Percentiles rank a stretch among this genome's conserved stretches.
These are phyloP conservation scores for Aricia agestis DNA, from an alignment of 1,140 invertebrate species.

Conservation along the genomic window DNA sequence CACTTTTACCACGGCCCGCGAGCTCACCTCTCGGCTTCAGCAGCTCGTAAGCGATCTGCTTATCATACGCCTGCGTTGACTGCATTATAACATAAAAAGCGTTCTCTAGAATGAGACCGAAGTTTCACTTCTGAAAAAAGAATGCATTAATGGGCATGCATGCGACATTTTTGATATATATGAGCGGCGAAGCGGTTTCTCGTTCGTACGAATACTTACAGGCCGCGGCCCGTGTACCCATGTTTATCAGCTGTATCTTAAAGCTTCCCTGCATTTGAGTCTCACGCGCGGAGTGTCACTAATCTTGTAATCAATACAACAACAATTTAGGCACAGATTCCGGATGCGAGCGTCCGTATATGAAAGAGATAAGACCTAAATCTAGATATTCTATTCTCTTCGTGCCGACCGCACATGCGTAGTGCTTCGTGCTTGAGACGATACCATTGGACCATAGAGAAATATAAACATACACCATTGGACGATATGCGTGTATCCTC, in stretches of 20 bases:
- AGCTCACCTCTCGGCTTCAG: conserved; percentile 70
- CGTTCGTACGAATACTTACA: conserved; percentile 76
- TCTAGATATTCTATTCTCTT: conserved; percentile 69
- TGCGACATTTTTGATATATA: conserved; percentile 35
- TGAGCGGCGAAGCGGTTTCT: conserved; percentile 37
- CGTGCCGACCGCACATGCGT: no score
- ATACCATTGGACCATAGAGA: no score
- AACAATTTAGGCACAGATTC: conserved; percentile 52
- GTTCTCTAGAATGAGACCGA: conserved; percentile 62
- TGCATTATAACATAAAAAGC: conserved; percentile 72
- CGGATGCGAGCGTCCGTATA: conserved; percentile 34
- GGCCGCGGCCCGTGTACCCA: conserved; percentile 84
- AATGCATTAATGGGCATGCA: conserved; percentile 62
- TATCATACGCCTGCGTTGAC: conserved; percentile 53
- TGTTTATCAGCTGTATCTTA: conserved; percentile 82
- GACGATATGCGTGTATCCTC: no score
- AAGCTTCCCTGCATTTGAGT: conserved; percentile 76
- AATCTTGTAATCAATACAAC: conserved; percentile 55
- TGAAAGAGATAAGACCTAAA: conserved; percentile 71
- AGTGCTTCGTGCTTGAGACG: no score
- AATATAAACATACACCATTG: no score
- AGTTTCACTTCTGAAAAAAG: conserved; percentile 69
- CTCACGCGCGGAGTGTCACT: conserved; percentile 47
- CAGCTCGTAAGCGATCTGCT: conserved; percentile 63
- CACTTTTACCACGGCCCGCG: conserved; percentile 56